Conservation (phyloP, 2,888 invertebrate species). For the Abscondita cerata region DNA sequence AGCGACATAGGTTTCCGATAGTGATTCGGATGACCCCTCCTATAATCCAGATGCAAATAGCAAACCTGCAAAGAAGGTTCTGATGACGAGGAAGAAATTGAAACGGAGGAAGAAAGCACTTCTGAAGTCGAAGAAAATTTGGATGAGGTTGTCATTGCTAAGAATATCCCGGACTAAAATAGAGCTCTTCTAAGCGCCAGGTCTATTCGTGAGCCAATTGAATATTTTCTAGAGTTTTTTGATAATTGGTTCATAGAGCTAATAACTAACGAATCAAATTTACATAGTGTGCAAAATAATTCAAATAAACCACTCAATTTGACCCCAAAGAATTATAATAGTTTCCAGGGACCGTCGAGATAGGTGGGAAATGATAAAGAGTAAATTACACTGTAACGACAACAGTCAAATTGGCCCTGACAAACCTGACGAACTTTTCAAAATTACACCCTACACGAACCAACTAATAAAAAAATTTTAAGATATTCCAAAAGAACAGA, state of each 20-base stretch:
- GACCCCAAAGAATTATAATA: slow-evolving; percentile 1
- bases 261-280: slow-evolving; percentile 9
- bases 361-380: slow-evolving; percentile 14
- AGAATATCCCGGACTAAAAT: too few species aligned
- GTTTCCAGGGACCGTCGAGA: slow-evolving; percentile 12
- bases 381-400: too few species aligned
- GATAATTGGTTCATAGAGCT: background rate
- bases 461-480: background rate
- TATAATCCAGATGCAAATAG: too few species aligned
- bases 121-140: too few species aligned
- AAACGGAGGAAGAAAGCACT: too few species aligned
- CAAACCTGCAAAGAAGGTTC: too few species aligned
- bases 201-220: background rate
- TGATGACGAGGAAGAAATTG: too few species aligned
- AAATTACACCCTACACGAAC: slow-evolving; percentile 6
- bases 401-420: background rate
- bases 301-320: slow-evolving; percentile 10
- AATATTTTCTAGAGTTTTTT: background rate
- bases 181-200: too few species aligned
- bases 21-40: too few species aligned
- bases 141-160: too few species aligned
- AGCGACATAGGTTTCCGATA: too few species aligned
- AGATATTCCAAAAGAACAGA: background rate
- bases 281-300: slow-evolving; percentile 7
- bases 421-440: background rate